Evolutionary conservation across 2,797 vertebrate genomes (phyloP).

Genomic region (Artibeus lituratus): DNA sequence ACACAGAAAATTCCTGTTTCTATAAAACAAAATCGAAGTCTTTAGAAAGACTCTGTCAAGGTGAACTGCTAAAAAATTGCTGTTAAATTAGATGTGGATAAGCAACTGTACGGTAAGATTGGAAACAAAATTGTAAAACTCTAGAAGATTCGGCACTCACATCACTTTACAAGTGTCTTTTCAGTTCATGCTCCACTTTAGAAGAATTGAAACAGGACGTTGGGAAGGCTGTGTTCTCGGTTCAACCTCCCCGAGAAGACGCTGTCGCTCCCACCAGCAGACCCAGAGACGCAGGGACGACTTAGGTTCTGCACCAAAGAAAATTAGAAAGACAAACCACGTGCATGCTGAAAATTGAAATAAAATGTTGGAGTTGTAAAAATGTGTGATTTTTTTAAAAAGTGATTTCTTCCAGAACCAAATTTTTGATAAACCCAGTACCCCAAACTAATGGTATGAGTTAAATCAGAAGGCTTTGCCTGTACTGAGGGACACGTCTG

Average conservation of each 20-base stretch:
- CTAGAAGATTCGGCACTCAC: background rate
- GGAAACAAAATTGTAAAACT: slow-evolving; percentile 40
- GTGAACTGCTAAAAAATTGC: slow-evolving; percentile 52
- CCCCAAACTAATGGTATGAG: background rate
- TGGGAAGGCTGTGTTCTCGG: background rate
- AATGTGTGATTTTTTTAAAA: background rate
- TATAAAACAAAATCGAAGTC: slow-evolving; percentile 42
- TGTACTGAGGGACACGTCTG: background rate
- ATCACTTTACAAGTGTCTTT: slow-evolving; percentile 50
- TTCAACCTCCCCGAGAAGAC: slow-evolving; percentile 23
- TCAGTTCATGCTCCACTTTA: slow-evolving; percentile 55
- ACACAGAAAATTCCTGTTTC: background rate
- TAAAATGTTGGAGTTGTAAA: background rate
- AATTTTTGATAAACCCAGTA: background rate
- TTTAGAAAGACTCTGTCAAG: slow-evolving; percentile 46
- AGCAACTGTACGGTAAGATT: slow-evolving; percentile 14
- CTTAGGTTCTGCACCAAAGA: background rate
- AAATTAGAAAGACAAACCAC: slow-evolving; percentile 8
- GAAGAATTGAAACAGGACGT: slow-evolving; percentile 63
- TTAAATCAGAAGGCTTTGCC: background rate
- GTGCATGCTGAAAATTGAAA: background rate
- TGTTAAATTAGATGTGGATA: slow-evolving; percentile 49
- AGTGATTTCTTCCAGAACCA: background rate
- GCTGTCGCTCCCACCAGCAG: background rate
- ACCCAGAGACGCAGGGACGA: background rate